Evolutionary conservation across 2,797 vertebrate genomes (phyloP), one percentile per base, ranked within the genome.

Genomic region (Tokudaia muenninki): DNA sequence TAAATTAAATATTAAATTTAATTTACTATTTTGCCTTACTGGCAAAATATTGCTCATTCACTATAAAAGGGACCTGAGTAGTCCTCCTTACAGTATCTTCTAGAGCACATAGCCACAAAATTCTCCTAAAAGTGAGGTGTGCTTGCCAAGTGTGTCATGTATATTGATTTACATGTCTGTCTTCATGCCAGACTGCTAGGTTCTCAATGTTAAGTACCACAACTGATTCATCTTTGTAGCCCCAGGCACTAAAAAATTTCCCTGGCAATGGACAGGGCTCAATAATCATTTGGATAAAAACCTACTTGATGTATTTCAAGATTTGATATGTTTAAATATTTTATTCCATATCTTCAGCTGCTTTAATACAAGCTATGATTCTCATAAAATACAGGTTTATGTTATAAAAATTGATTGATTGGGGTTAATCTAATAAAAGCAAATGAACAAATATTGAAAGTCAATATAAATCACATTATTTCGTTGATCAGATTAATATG

Each of bases 211-310:
- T 84, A 75, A 91, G 29, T 29, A 94, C 6, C 44, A 44, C 7
- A 52, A 50, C 84, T 77, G 47, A 65, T 77, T 77, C 57, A 87
- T 92, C 55, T 94, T 86, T 34, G 13, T 67, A 96, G 37, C 21
- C 17, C 34, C 89, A 90, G 75, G 74, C 47, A 92, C 47, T 77
- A 95, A 80, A 74, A 93, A 55, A 70, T 70, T 92, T 87, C 21
- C 37, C 89, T 89, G 57, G 52, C 84, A 65, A 67, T 67, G 67
- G 47, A n/a, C 86, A 19, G 61, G 41, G 29, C 89, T 96, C 94
- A 74, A 77, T 96, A 95, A 93, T 92, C 57, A 91, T 96, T 95
- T 91, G 75, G 47, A 92, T 97, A 94, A 94, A 75, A 96, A 94
- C 55, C 65, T 94, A 94, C 84, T 67, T 97, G 92, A 92, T 96